Evolutionary conservation across 2,113 vertebrate species (phyloP).

Genomic region (Calidris pygmaea): DNA sequence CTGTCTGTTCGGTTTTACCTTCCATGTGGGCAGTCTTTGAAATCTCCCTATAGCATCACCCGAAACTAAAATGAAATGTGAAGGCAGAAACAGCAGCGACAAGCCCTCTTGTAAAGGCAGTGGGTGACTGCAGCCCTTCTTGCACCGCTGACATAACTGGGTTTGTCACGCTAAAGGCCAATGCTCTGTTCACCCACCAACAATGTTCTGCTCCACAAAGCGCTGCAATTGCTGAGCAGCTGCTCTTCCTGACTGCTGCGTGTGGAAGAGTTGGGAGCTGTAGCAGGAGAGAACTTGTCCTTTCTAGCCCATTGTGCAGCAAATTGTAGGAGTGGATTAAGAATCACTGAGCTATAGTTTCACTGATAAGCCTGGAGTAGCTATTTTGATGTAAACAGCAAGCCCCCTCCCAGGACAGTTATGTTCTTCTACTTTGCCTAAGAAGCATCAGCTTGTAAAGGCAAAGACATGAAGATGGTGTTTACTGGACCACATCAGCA

Average conservation of each 20-base stretch:
- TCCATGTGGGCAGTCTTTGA: neutral
- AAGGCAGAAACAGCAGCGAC: neutral
- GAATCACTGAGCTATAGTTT: neutral
- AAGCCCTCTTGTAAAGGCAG: neutral
- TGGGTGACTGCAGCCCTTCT: neutral
- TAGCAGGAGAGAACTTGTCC: neutral
- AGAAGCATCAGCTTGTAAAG: neutral
- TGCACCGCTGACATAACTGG: neutral
- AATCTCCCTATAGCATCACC: neutral
- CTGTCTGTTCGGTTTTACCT: neutral
- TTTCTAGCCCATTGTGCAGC: neutral
- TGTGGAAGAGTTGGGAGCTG: neutral
- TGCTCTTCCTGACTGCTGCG: neutral
- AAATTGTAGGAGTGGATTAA: neutral
- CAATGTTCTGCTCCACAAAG: neutral
- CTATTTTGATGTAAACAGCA: neutral
- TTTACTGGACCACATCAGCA: neutral
- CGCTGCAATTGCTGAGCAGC: fast-evolving
- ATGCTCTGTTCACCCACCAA: neutral
- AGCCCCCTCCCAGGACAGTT: neutral
- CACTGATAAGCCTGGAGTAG: neutral
- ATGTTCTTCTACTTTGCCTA: neutral
- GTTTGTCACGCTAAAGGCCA: neutral
- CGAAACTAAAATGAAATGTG: neutral
- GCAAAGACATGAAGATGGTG: neutral